Conservation (phyloP, 2,888 invertebrate species). For the Agrochola lychnidis region DNA sequence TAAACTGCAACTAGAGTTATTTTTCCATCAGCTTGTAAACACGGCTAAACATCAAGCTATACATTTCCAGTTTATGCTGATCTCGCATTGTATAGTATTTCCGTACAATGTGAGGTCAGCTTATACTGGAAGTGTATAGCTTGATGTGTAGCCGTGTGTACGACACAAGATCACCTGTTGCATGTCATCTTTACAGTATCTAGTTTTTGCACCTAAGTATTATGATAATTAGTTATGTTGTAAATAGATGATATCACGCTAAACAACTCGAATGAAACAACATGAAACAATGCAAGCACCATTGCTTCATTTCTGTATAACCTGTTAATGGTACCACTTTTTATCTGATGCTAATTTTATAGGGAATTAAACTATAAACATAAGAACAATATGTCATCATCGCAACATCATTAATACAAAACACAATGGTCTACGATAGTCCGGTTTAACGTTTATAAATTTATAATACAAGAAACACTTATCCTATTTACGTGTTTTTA, state of each 20-base stretch:
- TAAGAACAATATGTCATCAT: neutral
- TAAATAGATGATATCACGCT: neutral
- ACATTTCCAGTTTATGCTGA: no score
- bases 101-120: no score
- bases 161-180: no score
- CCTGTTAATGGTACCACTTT: constrained; percentile 11
- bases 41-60: no score
- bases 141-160: no score
- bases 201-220: constrained; percentile 21
- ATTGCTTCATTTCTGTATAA: neutral
- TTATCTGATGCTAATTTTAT: constrained; percentile 18
- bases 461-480: neutral
- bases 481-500: neutral
- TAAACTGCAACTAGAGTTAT: no score
- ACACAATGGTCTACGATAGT: no score
- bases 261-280: neutral
- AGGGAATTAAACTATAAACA: constrained; percentile 22
- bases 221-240: neutral
- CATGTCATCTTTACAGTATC: no score
- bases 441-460: neutral
- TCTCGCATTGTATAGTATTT: no score
- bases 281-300: constrained; percentile 12
- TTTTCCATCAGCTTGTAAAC: no score
- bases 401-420: neutral
- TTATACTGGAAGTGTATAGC: no score